Evolutionary conservation across 2,797 vertebrate genomes (phyloP), one percentile per base, ranked within the genome.

Genomic region (Kryptolebias ocellatus): DNA sequence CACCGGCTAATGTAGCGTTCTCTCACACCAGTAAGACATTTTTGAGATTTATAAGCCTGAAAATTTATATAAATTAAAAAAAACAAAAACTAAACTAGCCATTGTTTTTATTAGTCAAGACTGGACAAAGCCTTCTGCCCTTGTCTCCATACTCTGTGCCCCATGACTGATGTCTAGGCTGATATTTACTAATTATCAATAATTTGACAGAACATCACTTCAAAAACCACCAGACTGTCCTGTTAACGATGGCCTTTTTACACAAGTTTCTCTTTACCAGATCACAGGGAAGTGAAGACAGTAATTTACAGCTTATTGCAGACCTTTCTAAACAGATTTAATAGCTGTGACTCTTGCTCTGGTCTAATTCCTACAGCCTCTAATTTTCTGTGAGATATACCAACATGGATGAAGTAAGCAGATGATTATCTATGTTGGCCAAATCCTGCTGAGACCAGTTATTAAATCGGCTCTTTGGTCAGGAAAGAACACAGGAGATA

Each of bases 261-360:
- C 69, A 14, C 61, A 74, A 58, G 53, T 74, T 60, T 80, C 74
- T 89, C 83, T 90, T 91, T 89, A 89, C 55, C 5, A 66, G 70
- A 87, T 87, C 77, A 81, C 76, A 54, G 53, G 79, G 64, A 74
- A 80, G 83, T 60, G 64, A 53, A 46, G 77, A 70, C 75, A 54
- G 44, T 87, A 73, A 88, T 90, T 88, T 89, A 72, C 4, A 17
- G 75, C 83, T 82, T 68, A 84, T 79, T 83, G 80, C 81, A 60
- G 15, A 20, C 62, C 70, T 75, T 70, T 63, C 54, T 82, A 79
- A 83, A 79, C 72, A 70, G 64, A 51, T 68, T 60, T 81, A 75
- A 83, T 73, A 39, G 72, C 67, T 59, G 31, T 57, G 70, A 71
- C 61, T 80, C 50, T 56, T 54, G 67, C 64, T 68, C 53, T 42